Evolutionary conservation across 1,140 invertebrate species (phyloP), one percentile per base, ranked within the genome.

Genomic region (Heliconius hewitsoni): DNA sequence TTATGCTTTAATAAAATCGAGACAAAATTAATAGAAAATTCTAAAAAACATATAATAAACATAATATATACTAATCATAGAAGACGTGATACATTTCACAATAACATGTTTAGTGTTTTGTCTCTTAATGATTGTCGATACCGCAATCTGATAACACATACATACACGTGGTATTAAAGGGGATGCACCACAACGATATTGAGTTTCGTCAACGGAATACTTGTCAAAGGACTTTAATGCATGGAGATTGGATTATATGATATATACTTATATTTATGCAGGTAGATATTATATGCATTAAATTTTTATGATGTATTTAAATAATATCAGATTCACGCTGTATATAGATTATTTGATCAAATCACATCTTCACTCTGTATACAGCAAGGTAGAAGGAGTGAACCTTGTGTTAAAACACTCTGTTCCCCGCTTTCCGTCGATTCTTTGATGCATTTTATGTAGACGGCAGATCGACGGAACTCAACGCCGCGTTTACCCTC

Each of bases 161-260:
- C 3, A 4, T 46, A 46, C 70, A n/a, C 23, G 60, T 70, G 13
- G 50, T 8, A 42, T 39, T 16, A 66, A 74, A 74, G 73, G 78
- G 78, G 73, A 79, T 79, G 72, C 77, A 74, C 72, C 77, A 79
- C 78, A 79, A 73, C 27, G 71, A 73, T 79, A 79, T 79, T 30
- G n/a, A 16, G 73, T 79, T 79, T 74, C 78, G 55, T 74, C 73
- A 78, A 78, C 71, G 77, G 60, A 74, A 27, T 74, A 74, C 73
- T 74, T 72, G 70, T 74, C 73, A 79, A 74, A 79, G 78, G 73
- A 57, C 8, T 66, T 74, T 70, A 55, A 55, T 46, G 42, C 46
- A 74, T 71, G 19, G 18, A 42, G 57, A 73, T 19, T 50, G 57
- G 60, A 71, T 77, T 77, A 77, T 52, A 76, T 71, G n/a, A 23